Evolutionary conservation across 2,888 invertebrate species (phyloP).

Genomic region (Mylabris sibirica): DNA sequence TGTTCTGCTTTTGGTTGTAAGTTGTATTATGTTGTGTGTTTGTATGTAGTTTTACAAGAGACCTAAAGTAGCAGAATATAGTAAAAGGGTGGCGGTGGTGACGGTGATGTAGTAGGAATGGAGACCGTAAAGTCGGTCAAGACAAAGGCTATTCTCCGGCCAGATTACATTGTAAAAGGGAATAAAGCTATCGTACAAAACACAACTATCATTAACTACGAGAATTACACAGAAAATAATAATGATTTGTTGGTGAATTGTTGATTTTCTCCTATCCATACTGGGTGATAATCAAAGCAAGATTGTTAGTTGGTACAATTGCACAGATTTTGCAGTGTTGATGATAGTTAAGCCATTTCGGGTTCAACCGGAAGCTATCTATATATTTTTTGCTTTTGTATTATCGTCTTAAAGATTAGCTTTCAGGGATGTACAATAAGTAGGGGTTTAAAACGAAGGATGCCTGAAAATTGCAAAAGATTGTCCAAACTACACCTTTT

Average conservation of each 20-base stretch:
- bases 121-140: conserved; percentile 21
- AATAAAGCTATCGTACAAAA: conserved; percentile 18
- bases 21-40: neutral
- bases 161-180: conserved; percentile 18
- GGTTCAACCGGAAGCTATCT: too few species aligned
- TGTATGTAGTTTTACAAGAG: neutral
- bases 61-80: neutral
- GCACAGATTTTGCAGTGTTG: too few species aligned
- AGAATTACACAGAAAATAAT: conserved; percentile 8
- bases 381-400: too few species aligned
- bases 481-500: too few species aligned
- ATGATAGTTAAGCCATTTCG: too few species aligned
- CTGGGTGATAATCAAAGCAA: neutral
- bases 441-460: too few species aligned
- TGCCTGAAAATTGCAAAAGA: too few species aligned
- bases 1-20: neutral
- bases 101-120: neutral
- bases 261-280: neutral
- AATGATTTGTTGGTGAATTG: neutral
- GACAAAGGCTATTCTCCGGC: conserved; percentile 23
- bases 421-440: too few species aligned
- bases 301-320: too few species aligned
- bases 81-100: neutral
- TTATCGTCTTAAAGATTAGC: too few species aligned
- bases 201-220: conserved; percentile 15